Evolutionary conservation across 2,888 invertebrate species (phyloP).

Genomic region (Ennomos erosarius): DNA sequence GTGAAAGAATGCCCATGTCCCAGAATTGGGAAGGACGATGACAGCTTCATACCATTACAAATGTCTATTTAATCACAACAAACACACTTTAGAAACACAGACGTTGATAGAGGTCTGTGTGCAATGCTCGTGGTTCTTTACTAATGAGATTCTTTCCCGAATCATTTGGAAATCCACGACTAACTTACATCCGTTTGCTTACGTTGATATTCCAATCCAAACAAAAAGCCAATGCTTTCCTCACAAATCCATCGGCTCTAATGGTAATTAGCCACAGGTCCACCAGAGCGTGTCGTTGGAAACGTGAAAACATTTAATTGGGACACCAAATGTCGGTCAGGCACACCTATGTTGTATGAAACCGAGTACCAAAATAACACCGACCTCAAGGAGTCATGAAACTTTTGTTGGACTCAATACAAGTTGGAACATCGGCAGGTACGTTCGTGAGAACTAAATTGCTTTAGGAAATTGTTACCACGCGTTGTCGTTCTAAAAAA

Average conservation of each 20-base stretch:
- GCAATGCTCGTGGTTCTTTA: no score
- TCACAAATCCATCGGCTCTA: slow-evolving; percentile 32
- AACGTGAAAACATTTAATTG: slow-evolving; percentile 51
- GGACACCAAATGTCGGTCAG: slow-evolving; percentile 53
- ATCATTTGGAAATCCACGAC: neutral
- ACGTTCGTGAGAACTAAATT: slow-evolving; percentile 12
- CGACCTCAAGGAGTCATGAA: slow-evolving; percentile 17
- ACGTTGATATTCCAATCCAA: neutral
- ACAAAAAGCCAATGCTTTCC: slow-evolving; percentile 12
- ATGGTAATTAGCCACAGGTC: slow-evolving; percentile 39
- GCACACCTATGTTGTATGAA: slow-evolving; percentile 42
- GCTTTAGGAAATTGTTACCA: neutral
- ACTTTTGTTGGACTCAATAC: slow-evolving; percentile 20
- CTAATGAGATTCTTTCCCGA: neutral
- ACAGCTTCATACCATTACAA: no score
- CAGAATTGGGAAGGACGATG: no score
- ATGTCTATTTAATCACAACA: no score
- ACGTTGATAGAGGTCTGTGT: no score
- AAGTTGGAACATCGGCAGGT: slow-evolving; percentile 13
- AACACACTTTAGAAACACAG: no score
- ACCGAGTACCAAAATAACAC: neutral
- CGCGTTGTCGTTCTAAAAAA: no score
- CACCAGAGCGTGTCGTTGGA: slow-evolving; percentile 42
- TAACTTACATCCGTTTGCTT: neutral
- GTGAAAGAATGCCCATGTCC: no score